These are phyloP conservation scores for Alauda arvensis DNA, from an alignment of 2,797 vertebrate species.

Conservation along the genomic window DNA sequence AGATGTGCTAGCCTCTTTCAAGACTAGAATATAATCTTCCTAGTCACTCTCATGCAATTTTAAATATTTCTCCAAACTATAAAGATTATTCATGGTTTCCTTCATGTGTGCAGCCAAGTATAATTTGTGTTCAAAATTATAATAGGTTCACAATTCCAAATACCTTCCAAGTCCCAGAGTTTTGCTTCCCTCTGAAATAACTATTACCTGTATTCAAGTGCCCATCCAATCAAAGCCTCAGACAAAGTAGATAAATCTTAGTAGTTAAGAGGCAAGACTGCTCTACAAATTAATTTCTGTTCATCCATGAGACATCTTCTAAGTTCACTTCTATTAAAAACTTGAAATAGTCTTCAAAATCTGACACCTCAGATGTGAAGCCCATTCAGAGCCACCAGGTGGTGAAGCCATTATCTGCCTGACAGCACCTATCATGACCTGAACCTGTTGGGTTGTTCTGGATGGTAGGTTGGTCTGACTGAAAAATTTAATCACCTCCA, in stretches of 20 bases:
- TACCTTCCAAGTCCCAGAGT: not conserved
- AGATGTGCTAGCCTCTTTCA: not conserved
- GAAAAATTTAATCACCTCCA: not conserved
- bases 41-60: not conserved
- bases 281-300: not conserved
- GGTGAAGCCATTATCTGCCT: not conserved
- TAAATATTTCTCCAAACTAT: not conserved
- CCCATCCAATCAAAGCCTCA: not conserved
- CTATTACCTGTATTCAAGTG: not conserved
- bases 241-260: not conserved
- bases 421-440: not conserved
- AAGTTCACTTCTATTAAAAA: not conserved
- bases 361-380: not conserved
- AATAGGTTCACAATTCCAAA: not conserved
- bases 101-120: not conserved
- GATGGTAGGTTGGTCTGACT: not conserved
- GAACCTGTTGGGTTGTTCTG: not conserved
- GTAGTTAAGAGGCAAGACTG: not conserved
- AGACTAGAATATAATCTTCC: not conserved
- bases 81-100: not conserved
- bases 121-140: not conserved
- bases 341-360: not conserved
- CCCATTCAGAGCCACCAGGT: not conserved
- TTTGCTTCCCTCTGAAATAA: not conserved
- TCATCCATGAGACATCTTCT: not conserved